Evolutionary conservation across 2,113 vertebrate species (phyloP).

Genomic region (Cochlearius cochlearius): DNA sequence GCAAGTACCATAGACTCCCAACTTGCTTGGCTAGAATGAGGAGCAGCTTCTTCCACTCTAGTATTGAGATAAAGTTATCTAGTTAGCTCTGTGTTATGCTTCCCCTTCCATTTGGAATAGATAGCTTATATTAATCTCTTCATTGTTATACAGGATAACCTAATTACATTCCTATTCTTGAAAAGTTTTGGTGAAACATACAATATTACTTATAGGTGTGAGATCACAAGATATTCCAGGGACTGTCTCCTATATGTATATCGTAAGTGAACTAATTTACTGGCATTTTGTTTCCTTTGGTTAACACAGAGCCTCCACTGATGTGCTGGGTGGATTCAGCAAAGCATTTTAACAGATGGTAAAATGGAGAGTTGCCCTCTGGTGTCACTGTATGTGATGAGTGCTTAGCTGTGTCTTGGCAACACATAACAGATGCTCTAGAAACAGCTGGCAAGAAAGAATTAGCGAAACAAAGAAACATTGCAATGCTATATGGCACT

Average conservation of each 20-base stretch:
- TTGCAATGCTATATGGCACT: not conserved
- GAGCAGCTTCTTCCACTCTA: not conserved
- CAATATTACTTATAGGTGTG: not conserved
- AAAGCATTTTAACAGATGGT: not conserved
- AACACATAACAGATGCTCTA: not conserved
- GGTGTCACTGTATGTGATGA: not conserved
- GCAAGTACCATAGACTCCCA: not conserved
- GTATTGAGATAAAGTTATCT: not conserved
- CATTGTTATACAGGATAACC: not conserved
- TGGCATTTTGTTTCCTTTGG: not conserved
- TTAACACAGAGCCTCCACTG: not conserved
- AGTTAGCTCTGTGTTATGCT: not conserved
- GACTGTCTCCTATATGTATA: not conserved
- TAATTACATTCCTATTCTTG: not conserved
- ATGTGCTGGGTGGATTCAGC: not conserved
- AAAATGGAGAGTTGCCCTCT: not conserved
- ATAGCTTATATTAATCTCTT: not conserved
- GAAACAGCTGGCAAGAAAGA: conserved; percentile 17
- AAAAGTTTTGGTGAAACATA: not conserved
- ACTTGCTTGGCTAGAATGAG: not conserved
- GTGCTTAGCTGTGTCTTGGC: not conserved
- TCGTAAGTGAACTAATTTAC: not conserved
- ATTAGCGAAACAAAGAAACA: not conserved
- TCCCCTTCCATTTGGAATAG: not conserved
- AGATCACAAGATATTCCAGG: not conserved